A percentile compares a stretch with the other conserved stretches of the same genome.
These are phyloP conservation scores for Chelon auratus DNA, from an alignment of 2,797 vertebrate species.

Conservation along the genomic window DNA sequence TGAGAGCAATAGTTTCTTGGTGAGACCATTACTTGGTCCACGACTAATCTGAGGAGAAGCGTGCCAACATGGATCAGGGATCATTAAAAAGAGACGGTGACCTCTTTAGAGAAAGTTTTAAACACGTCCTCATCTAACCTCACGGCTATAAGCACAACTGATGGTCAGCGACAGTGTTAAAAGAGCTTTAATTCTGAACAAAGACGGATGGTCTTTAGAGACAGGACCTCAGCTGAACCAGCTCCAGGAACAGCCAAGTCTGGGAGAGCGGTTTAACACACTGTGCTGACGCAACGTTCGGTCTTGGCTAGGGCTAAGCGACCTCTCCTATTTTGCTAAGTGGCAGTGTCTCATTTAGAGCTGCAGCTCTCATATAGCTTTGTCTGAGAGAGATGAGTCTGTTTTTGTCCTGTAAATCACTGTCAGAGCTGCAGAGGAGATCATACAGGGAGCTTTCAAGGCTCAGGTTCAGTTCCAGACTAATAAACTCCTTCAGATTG, in stretches of 20 bases:
- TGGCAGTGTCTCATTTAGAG: conserved; percentile 72
- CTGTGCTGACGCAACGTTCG: conserved; percentile 84
- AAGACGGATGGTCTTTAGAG: conserved; percentile 34
- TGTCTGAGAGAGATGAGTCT: conserved; percentile 50
- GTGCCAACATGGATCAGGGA: conserved; percentile 29
- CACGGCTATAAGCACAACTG: not conserved
- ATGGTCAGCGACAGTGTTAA: conserved; percentile 42
- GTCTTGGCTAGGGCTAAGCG: conserved; percentile 81
- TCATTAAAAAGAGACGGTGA: conserved; percentile 41
- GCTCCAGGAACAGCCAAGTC: conserved; percentile 79
- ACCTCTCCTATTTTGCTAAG: conserved; percentile 77
- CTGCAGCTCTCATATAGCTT: conserved; percentile 48
- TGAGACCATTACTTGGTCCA: conserved; percentile 31
- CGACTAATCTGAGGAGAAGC: conserved; percentile 46
- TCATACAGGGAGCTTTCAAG: conserved; percentile 5
- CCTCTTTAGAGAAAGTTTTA: conserved; percentile 41
- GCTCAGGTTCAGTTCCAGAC: conserved; percentile 2
- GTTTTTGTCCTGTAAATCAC: conserved; percentile 49
- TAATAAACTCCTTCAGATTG: too few relatives aligned
- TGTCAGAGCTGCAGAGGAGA: conserved; percentile 23
- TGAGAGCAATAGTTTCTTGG: conserved; percentile 16
- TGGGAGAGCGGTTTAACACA: conserved; percentile 85
- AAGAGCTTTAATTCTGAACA: conserved; percentile 50
- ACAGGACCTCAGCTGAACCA: conserved; percentile 49
- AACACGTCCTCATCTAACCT: conserved; percentile 20